Percentiles rank a stretch among this genome's conserved stretches.
These are phyloP conservation scores for Cheilosia vernalis DNA, from an alignment of 2,888 invertebrate genomes.

Conservation along the genomic window DNA sequence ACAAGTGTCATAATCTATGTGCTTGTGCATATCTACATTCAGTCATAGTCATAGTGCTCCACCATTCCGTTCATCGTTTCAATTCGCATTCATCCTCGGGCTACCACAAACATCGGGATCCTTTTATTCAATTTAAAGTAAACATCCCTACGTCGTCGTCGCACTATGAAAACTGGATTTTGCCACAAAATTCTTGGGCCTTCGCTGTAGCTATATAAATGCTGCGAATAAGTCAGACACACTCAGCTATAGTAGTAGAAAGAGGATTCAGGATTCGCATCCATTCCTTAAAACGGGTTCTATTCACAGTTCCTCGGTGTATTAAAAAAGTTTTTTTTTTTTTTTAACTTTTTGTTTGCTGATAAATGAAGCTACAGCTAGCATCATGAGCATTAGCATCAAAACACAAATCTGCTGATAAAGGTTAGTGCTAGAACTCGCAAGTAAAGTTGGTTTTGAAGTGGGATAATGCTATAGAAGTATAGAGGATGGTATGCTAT, in stretches of 20 bases:
- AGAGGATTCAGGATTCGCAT: constrained; percentile 41
- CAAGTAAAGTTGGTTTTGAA: constrained; percentile 41
- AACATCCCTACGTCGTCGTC: constrained; percentile 67
- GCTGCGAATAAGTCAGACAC: constrained; percentile 25
- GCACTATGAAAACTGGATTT: constrained; percentile 59
- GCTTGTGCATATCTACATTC: constrained; percentile 27
- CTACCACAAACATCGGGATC: constrained; percentile 72
- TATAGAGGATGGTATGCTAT: constrained; percentile 6
- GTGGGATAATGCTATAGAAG: constrained; percentile 23
- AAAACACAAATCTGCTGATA: constrained; percentile 75
- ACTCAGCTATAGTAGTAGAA: not conserved
- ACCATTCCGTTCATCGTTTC: constrained; percentile 58
- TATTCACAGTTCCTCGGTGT: constrained; percentile 69
- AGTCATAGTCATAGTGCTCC: constrained; percentile 7
- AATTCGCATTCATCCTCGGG: constrained; percentile 65
- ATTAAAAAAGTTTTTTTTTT: constrained; percentile 62
- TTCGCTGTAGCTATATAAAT: constrained; percentile 2
- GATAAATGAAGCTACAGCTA: constrained; percentile 68
- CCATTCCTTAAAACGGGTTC: constrained; percentile 58
- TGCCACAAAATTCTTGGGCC: constrained; percentile 51
- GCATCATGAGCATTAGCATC: constrained; percentile 74
- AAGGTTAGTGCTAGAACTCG: constrained; percentile 72
- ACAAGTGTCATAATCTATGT: constrained; percentile 70
- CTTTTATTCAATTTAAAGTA: constrained; percentile 75
- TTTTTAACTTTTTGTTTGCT: constrained; percentile 36